Percentiles rank a stretch among this genome's conserved stretches.
phyloP scores from a whole-genome alignment of 2,888 invertebrate genomes.

The Chymomyza amoena region DNA sequence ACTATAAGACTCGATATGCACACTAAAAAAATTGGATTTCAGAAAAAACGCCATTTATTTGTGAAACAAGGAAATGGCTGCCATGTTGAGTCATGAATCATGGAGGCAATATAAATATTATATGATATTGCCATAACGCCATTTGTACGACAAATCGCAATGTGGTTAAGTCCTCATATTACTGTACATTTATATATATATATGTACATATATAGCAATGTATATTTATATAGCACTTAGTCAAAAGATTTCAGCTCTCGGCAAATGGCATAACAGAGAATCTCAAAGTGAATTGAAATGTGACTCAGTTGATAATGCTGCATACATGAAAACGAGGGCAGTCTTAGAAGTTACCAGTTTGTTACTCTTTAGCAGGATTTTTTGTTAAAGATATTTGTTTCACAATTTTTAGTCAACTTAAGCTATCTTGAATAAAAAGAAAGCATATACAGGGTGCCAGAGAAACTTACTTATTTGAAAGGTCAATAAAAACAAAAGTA shows the following conservation, averaged over 20 bases:
- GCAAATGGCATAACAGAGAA: background rate
- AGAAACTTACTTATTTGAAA: too few species aligned
- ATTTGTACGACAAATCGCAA: background rate
- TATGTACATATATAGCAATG: too few species aligned
- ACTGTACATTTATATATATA: background rate
- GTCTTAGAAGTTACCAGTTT: too few species aligned
- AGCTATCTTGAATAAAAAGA: too few species aligned
- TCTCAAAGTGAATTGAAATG: background rate
- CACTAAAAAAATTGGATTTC: background rate
- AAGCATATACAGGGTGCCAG: too few species aligned
- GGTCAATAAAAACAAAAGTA: too few species aligned
- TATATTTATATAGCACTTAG: background rate
- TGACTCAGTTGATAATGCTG: too few species aligned
- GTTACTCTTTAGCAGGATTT: too few species aligned
- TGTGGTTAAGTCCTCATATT: background rate
- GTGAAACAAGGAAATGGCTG: background rate
- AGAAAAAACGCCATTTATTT: background rate
- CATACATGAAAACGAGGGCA: too few species aligned
- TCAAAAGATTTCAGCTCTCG: background rate
- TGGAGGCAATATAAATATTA: background rate
- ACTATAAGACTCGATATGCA: too few species aligned
- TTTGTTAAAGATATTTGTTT: too few species aligned
- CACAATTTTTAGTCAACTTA: too few species aligned
- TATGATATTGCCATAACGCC: background rate
- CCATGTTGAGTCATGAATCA: background rate